A percentile compares a stretch with the other conserved stretches of the same genome.
Evolutionary conservation across 2,113 vertebrate species (phyloP).

Genomic region (Chrysochloris asiatica): DNA sequence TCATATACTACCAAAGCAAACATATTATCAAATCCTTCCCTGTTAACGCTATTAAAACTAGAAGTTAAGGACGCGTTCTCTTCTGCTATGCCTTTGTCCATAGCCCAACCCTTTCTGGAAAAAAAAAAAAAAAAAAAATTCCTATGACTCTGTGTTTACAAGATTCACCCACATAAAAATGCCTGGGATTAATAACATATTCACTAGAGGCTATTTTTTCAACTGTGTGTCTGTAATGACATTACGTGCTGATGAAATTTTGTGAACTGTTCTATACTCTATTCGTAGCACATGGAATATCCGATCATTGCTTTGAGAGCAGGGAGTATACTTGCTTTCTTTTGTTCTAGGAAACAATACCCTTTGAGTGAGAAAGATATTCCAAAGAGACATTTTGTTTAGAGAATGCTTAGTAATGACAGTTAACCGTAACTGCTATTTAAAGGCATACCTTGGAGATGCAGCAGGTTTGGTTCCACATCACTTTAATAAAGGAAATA

Average conservation of each 20-base stretch:
- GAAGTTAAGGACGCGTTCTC: background rate
- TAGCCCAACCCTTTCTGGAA: background rate
- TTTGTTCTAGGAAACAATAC: constrained; percentile 18
- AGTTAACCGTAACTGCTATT: background rate
- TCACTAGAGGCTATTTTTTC: constrained; percentile 44
- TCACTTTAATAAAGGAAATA: too few species aligned
- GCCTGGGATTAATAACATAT: background rate
- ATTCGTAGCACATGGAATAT: constrained; percentile 3
- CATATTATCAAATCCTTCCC: background rate
- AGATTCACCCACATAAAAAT: constrained; percentile 2
- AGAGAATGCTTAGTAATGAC: background rate
- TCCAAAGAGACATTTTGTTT: constrained; percentile 1
- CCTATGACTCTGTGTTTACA: constrained; percentile 15
- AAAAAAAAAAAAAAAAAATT: background rate
- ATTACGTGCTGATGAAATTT: constrained; percentile 29
- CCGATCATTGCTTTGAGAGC: background rate
- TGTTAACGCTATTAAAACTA: background rate
- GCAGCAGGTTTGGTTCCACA: too few species aligned
- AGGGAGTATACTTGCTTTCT: background rate
- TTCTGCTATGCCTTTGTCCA: background rate
- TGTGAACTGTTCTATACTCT: constrained; percentile 31
- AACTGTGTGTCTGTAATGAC: background rate
- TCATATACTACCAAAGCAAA: background rate
- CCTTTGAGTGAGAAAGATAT: background rate
- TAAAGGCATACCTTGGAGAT: too few species aligned